Percentiles rank a stretch among this genome's conserved stretches.
Evolutionary conservation across 2,797 vertebrate species (phyloP).

Genomic region (Avahi laniger): DNA sequence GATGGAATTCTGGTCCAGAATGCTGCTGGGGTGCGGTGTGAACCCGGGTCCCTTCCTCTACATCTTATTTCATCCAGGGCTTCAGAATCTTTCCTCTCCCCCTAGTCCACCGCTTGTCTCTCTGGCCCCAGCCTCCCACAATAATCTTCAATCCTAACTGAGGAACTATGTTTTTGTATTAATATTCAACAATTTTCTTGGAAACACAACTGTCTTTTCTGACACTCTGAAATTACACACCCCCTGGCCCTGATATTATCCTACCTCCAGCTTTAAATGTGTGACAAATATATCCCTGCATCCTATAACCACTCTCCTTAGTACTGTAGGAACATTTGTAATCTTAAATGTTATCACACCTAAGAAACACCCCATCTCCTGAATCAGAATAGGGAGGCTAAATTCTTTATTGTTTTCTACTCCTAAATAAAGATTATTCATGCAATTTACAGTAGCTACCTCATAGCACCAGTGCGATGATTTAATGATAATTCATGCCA

Average conservation of each 20-base stretch:
- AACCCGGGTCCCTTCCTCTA: neutral
- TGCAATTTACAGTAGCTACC: slow-evolving; percentile 47
- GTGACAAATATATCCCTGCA: neutral
- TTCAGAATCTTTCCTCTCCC: neutral
- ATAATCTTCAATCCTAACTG: slow-evolving; percentile 25
- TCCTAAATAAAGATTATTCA: slow-evolving; percentile 14
- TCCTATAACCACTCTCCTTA: neutral
- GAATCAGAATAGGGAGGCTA: neutral
- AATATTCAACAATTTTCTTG: slow-evolving; percentile 13
- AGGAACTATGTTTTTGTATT: slow-evolving; percentile 27
- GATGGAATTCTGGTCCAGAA: neutral
- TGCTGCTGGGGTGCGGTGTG: neutral
- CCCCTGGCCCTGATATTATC: neutral
- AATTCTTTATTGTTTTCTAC: slow-evolving; percentile 17
- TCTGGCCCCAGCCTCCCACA: neutral
- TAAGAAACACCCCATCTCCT: slow-evolving; percentile 23
- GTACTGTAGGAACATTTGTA: neutral
- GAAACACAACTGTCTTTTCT: neutral
- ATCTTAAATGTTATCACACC: neutral
- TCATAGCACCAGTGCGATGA: neutral
- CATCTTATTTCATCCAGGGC: neutral
- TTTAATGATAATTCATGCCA: slow-evolving; percentile 53
- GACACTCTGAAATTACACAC: neutral
- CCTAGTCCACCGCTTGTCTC: neutral
- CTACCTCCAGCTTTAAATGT: slow-evolving; percentile 6